A percentile compares a stretch with the other conserved stretches of the same genome.
phyloP scores from a whole-genome alignment of 2,797 vertebrate species.

The Siniperca obscura region DNA sequence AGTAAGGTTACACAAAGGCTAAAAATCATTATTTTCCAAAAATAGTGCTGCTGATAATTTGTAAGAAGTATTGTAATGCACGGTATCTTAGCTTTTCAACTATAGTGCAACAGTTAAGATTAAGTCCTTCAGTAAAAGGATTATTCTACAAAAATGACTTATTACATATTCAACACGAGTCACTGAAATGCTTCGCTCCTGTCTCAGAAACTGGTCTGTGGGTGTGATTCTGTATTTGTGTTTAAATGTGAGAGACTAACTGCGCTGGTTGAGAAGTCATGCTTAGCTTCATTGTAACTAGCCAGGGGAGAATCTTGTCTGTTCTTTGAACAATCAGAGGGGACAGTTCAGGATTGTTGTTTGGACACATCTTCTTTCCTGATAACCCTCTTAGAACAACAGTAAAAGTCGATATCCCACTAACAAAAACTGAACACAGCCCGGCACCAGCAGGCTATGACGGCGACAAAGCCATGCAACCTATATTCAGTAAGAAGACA shows the following conservation, averaged over 20 bases:
- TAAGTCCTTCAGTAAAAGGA: too few species aligned
- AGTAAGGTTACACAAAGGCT: background rate
- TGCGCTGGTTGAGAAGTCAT: background rate
- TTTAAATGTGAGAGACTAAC: background rate
- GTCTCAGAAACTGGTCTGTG: background rate
- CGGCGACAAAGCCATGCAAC: constrained; percentile 40
- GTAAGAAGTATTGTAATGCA: background rate
- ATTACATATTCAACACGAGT: background rate
- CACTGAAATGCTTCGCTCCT: background rate
- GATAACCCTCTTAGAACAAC: constrained; percentile 59
- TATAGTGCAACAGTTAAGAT: too few species aligned
- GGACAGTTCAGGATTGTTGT: constrained; percentile 60
- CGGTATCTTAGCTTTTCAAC: background rate
- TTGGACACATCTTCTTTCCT: constrained; percentile 45
- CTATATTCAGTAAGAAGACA: constrained; percentile 73
- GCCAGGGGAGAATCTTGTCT: constrained; percentile 14
- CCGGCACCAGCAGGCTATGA: constrained; percentile 32
- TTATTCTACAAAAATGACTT: background rate
- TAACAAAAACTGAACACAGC: constrained; percentile 50
- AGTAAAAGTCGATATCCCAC: constrained; percentile 60
- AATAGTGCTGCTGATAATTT: too few species aligned
- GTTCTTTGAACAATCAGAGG: constrained; percentile 33
- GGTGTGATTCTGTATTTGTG: background rate
- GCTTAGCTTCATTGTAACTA: background rate
- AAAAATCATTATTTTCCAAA: background rate